phyloP scores from a whole-genome alignment of 2,888 invertebrate genomes.

The Cheilosia urbana region DNA sequence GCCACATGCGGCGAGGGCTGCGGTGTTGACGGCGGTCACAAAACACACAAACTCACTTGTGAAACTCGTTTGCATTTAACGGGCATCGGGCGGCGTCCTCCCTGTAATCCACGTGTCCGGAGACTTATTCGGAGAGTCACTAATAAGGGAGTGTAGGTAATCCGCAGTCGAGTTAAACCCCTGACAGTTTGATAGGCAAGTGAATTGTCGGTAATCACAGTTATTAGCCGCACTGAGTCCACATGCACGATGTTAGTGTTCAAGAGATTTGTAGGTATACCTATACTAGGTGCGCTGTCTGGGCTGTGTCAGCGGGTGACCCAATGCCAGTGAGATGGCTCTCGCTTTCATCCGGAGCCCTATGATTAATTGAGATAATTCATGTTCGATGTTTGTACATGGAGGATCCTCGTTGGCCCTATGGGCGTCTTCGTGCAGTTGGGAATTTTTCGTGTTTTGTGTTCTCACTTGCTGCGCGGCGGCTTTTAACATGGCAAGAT shows the following conservation, averaged over 20 bases:
- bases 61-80: slow-evolving; percentile 28
- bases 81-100: not conserved
- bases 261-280: not conserved
- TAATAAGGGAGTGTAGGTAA: slow-evolving; percentile 31
- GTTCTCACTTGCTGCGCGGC: slow-evolving; percentile 44
- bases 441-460: slow-evolving; percentile 24
- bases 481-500: slow-evolving; percentile 31
- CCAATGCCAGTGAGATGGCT: slow-evolving; percentile 46
- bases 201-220: slow-evolving; percentile 58
- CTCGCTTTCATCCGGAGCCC: slow-evolving; percentile 57
- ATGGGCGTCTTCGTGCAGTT: slow-evolving; percentile 44
- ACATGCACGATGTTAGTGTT: slow-evolving; percentile 41
- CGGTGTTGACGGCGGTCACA: slow-evolving; percentile 9
- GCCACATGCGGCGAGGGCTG: slow-evolving; percentile 50
- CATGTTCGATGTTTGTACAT: slow-evolving; percentile 59
- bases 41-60: not conserved
- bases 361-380: slow-evolving; percentile 66
- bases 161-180: slow-evolving; percentile 39
- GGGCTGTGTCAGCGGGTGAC: slow-evolving; percentile 61
- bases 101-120: not conserved
- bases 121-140: slow-evolving; percentile 5
- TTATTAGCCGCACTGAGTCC: slow-evolving; percentile 57
- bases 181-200: slow-evolving; percentile 54
- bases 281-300: not conserved
- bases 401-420: slow-evolving; percentile 40